phyloP scores from a whole-genome alignment of 1,140 invertebrate species.

The Atta colombica region DNA sequence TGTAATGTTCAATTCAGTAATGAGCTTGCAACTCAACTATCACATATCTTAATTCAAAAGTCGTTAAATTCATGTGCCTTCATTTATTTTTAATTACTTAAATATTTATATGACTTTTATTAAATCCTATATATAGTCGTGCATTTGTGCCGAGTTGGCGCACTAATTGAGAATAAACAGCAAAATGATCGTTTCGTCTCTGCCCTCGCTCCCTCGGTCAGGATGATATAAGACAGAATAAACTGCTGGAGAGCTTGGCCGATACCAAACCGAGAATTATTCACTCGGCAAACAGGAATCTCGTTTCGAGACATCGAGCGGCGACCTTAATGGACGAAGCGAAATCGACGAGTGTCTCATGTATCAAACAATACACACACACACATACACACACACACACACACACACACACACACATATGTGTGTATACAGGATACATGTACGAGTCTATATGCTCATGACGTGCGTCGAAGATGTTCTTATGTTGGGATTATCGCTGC shows the following conservation, averaged over 20 bases:
- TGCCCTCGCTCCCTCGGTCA: neutral
- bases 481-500: slow-evolving; percentile 74
- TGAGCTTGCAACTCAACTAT: neutral
- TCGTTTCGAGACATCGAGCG: slow-evolving; percentile 44
- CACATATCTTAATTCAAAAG: neutral
- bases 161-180: slow-evolving; percentile 39
- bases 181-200: slow-evolving; percentile 29
- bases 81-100: slow-evolving; percentile 20
- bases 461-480: slow-evolving; percentile 54
- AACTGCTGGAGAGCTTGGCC: slow-evolving; percentile 23
- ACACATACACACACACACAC: too few species aligned
- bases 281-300: slow-evolving; percentile 48
- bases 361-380: neutral
- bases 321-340: neutral
- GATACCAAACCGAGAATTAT: slow-evolving; percentile 31
- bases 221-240: slow-evolving; percentile 33
- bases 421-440: neutral
- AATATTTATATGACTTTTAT: slow-evolving; percentile 20
- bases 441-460: slow-evolving; percentile 17
- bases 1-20: neutral
- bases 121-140: neutral
- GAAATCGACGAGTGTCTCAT: neutral
- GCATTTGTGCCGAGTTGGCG: neutral
- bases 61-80: neutral
- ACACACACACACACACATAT: neutral